A percentile compares a stretch with the other conserved stretches of the same genome.
phyloP scores from a whole-genome alignment of 2,888 invertebrate genomes.

The Lymantria dispar region DNA sequence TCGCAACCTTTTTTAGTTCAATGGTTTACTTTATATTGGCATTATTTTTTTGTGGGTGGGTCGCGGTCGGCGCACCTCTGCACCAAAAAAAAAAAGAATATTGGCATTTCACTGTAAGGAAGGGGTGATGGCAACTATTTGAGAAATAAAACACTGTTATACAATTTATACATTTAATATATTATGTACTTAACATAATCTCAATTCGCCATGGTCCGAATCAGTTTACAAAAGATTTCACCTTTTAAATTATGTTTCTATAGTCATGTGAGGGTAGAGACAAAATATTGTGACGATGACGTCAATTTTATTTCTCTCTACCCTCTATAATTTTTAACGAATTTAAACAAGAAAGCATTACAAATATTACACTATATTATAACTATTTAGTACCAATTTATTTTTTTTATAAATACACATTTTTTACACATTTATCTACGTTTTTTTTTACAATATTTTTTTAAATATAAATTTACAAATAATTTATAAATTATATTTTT shows the following conservation, averaged over 20 bases:
- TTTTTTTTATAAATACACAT: constrained; percentile 27
- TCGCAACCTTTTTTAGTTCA: no score
- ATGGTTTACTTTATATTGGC: no score
- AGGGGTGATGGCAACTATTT: not conserved
- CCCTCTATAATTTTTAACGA: constrained; percentile 3
- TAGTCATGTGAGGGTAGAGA: constrained; percentile 11
- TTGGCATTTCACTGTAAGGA: no score
- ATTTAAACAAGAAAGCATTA: constrained; percentile 29
- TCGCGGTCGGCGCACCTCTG: no score
- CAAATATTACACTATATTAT: constrained; percentile 22
- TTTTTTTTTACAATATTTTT: constrained; percentile 19
- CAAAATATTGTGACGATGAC: constrained; percentile 6
- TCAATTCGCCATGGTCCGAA: constrained; percentile 49
- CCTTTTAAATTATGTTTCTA: constrained; percentile 18
- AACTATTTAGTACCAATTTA: constrained; percentile 34
- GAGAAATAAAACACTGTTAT: constrained; percentile 29
- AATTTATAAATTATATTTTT: constrained; percentile 16
- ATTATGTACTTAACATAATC: constrained; percentile 38
- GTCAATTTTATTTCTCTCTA: constrained; percentile 9
- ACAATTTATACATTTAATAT: constrained; percentile 38
- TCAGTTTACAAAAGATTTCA: constrained; percentile 25
- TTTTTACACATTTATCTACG: constrained; percentile 38
- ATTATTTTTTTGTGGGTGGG: no score
- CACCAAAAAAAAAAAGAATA: no score
- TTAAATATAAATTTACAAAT: constrained; percentile 35